Base-by-base conservation (phyloP, 2,888 invertebrate genomes). In the Acrobasis consociella region DNA sequence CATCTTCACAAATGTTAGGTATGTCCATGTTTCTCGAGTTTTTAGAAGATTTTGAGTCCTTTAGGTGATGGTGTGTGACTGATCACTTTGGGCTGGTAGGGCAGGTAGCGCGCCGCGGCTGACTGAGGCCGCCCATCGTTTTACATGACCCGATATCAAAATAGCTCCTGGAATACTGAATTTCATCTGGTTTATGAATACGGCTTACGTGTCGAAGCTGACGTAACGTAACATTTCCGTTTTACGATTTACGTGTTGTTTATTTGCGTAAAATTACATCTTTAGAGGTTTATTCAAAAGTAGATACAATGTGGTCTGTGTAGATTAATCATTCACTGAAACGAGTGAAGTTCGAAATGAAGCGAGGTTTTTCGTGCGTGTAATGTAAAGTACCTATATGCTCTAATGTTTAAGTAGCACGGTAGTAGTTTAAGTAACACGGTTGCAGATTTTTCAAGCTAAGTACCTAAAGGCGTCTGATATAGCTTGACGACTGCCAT, bases 111-210 rank as follows among this genome's bases (percentile, higher is more conserved):
- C 67, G 68, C 70, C 80, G 79, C 81, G 82, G 76, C 72, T 82
- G 74, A 86, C 86, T 86, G 81, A 81, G 76, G 76, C 72, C 67
- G 69, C 71, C 71, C 73, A 76, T 80, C 76, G 74, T 79, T 83
- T 74, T 77, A 80, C 77, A 80, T 85, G 82, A 84, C 79, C 83
- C 77, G 84, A 71, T 86, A 82, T 89, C 81, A 89, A 91, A 91
- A 90, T 91, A 91, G 90, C 85, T 66, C 71, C 86, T 86, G 83
- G 83, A 89, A 81, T 78, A 78, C 78, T 81, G 82, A 83, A 81
- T 82, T 73, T 79, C 72, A 76, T 75, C 76, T 75, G 77, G 78
- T 82, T 79, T 78, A 81, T 81, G 77, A 80, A 82, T 74, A 71
- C 74, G 76, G 77, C 73, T 78, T 76, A 76, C 82, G 81, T 82